These are phyloP conservation scores for Orthosia cruda DNA, from an alignment of 2,888 invertebrate genomes.

Conservation along the genomic window DNA sequence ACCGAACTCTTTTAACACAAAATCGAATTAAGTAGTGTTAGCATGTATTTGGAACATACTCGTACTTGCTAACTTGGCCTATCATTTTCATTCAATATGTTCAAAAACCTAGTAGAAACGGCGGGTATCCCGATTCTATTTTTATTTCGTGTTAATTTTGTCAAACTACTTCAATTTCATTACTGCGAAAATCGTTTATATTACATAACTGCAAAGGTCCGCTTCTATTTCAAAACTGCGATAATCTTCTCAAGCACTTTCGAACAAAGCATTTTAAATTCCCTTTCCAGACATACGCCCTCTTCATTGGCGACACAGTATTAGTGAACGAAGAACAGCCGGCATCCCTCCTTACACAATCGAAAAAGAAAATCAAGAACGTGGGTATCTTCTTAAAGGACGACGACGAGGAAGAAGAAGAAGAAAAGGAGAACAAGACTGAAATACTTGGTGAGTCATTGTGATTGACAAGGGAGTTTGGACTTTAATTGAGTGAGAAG, in stretches of 20 bases:
- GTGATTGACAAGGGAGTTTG: conserved; percentile 27
- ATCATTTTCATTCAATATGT: too few relatives aligned
- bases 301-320: conserved; percentile 99
- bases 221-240: not conserved
- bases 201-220: not conserved
- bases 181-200: not conserved
- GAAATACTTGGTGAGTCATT: conserved; percentile 93
- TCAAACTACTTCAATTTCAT: not conserved
- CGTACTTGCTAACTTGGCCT: too few relatives aligned
- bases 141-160: too few relatives aligned
- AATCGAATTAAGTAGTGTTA: too few relatives aligned
- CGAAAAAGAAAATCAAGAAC: conserved; percentile 98
- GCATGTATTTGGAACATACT: too few relatives aligned
- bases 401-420: conserved; percentile 96
- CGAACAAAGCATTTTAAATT: too few relatives aligned
- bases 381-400: conserved; percentile 98
- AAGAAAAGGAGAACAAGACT: conserved; percentile 95
- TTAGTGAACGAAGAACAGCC: conserved; percentile 97
- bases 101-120: too few relatives aligned
- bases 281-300: conserved; percentile 93
- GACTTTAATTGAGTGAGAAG: conserved; percentile 1
- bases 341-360: conserved; percentile 96
- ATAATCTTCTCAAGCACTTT: too few relatives aligned
- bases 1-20: too few relatives aligned
- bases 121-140: too few relatives aligned